Conservation (phyloP, 2,113 vertebrate species). For the Cyanoramphus novaezelandiae region DNA sequence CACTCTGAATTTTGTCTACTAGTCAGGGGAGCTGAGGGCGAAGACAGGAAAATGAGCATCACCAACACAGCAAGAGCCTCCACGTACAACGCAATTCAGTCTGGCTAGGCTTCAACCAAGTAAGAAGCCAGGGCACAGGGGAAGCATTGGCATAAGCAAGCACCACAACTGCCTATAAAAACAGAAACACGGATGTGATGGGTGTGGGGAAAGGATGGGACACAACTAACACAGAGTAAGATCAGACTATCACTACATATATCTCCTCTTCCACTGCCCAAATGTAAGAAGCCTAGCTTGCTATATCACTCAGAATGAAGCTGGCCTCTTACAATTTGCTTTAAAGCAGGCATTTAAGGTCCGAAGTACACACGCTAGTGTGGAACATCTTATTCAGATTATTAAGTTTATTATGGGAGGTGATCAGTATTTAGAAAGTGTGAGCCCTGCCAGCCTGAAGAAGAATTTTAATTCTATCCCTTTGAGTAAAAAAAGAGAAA, state of each 20-base stretch:
- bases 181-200: not conserved
- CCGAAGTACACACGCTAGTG: not conserved
- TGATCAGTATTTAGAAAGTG: not conserved
- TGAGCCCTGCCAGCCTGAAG: not conserved
- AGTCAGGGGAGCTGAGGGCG: not conserved
- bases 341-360: not conserved
- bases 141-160: not conserved
- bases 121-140: not conserved
- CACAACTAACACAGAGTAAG: not conserved
- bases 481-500: not conserved
- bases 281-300: not conserved
- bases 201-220: not conserved
- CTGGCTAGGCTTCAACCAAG: not conserved
- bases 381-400: not conserved
- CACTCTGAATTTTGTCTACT: not conserved
- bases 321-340: not conserved
- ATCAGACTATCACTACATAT: not conserved
- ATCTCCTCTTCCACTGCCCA: not conserved
- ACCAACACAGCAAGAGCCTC: not conserved
- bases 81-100: rapidly evolving
- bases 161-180: not conserved
- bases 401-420: not conserved
- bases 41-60: not conserved
- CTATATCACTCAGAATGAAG: not conserved
- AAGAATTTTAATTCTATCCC: not conserved